Evolutionary conservation across 2,113 vertebrate species (phyloP), one percentile per base, ranked within the genome.

Genomic region (Otis tarda): DNA sequence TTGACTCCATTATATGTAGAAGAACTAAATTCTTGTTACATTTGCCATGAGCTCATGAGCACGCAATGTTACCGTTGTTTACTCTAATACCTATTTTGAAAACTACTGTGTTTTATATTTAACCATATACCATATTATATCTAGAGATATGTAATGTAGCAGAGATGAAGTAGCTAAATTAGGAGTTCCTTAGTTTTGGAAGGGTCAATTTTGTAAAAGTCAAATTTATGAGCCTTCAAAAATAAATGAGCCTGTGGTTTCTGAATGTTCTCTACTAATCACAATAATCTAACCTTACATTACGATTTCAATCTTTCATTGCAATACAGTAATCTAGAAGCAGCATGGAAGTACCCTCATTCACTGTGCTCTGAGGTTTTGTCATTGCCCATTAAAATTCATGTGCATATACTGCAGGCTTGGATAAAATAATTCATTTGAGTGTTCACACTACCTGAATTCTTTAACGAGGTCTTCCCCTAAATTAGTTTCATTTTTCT

Each of bases 311-410:
- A 3, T 90, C 37, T 93, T 90, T 71, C 73, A 28, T 75, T 83
- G 61, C 50, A 84, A 7, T 78, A 45, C 14, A 87, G 33, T 87
- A 73, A 75, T 81, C 78, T 82, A 67, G 52, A 95, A 88, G 53
- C 39, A 94, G 53, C 57, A 74, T 60, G 43, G 49, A 82, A 77
- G 49, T 86, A 57, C 43, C 39, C 41, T 95, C 45, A 30, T 91
- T 94, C 56, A 41, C 85, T 61, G 14, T 49, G 17, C 73, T 89
- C 41, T 55, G 14, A 90, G 78, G 27, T 91, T 94, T 87, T 94
- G 57, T 88, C 49, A 81, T 60, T 87, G 55, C 10, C 56, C 52
- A 91, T 95, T 95, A 92, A 92, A 91, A 83, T 79, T 74, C 49
- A 50, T 92, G 45, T 80, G 23, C 28, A 6, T 87, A 19, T 73